Percentiles rank a stretch among this genome's conserved stretches.
These are phyloP conservation scores for Agrilus biguttatus DNA, from an alignment of 2,888 invertebrate genomes.

Conservation along the genomic window DNA sequence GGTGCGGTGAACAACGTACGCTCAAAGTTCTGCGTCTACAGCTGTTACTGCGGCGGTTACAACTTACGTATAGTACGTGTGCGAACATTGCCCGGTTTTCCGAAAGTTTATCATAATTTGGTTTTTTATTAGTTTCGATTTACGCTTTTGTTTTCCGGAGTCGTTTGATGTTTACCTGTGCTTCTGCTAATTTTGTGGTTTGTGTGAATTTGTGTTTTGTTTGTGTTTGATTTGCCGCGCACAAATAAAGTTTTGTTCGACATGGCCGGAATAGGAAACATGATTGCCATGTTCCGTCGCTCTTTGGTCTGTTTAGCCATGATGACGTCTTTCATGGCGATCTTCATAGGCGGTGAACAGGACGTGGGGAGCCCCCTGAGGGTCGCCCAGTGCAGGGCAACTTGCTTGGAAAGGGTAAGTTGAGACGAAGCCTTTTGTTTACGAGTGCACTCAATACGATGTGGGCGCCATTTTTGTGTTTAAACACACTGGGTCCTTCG, in stretches of 20 bases:
- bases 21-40: neutral
- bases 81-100: conserved; percentile 1
- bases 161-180: neutral
- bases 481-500: no score
- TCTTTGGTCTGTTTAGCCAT: conserved; percentile 22
- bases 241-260: no score
- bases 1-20: neutral
- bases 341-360: conserved; percentile 40
- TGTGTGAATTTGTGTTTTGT: conserved; percentile 11
- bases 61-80: neutral
- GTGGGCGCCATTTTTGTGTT: neutral
- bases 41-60: no score
- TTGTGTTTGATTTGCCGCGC: conserved; percentile 3
- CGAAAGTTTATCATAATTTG: neutral
- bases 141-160: neutral
- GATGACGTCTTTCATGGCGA: conserved; percentile 22
- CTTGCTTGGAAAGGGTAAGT: conserved; percentile 56
- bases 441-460: neutral
- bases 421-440: conserved; percentile 1
- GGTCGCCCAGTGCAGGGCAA: conserved; percentile 58
- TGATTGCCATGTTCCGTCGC: conserved; percentile 24
- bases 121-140: conserved; percentile 1
- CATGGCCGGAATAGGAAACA: conserved; percentile 4
- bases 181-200: conserved; percentile 1
- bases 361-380: conserved; percentile 56